Base-by-base conservation (phyloP, 2,113 vertebrate genomes). In the Thymallus thymallus region DNA sequence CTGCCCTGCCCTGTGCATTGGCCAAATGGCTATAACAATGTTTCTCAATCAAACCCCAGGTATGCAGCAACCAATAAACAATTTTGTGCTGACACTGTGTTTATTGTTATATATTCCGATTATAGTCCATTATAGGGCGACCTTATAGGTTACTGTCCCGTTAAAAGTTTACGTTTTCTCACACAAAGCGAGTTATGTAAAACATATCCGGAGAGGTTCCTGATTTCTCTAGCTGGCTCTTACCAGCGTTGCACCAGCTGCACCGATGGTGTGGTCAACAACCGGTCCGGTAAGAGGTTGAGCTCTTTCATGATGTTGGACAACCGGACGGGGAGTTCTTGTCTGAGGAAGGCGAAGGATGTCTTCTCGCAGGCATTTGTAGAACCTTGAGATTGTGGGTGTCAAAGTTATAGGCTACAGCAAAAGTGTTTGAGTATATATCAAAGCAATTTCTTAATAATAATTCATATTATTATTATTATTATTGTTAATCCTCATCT, bases 291-390 rank as follows among this genome's bases (percentile, higher is more conserved):
- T 71, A 97, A 90, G 78, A 97, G 88, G 78, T 93, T 95, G 87
- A 97, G 95, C 85, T 97, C 96, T 79, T 96, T 97, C 95, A 97
- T 94, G 91, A 95, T 97, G 92, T 96, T 97, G 79, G 94, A 93
- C 61, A 96, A 82, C 26, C 96, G 94, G 24, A 97, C 95, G 0
- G 95, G 95, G 76, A 97, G 92, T 87, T 97, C 96, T 88, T 97
- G 96, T 0, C 95, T 89, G 68, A 97, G 93, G 88, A 97, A 96
- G 46, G 90, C 81, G 35, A 97, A 96, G 0, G 96, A 96, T 0
- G 96, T 96, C 83, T 95, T 96, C 90, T 97, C 96, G 0, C 96
- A 97, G 67, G 96, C 95, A 30, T 96, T 96, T 81, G 89, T 94
- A 48, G 95, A 94, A 29, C 96, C 96, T 95, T 73, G 3, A 63